Evolutionary conservation across 2,888 invertebrate species (phyloP).

Genomic region (Cetonia aurata): DNA sequence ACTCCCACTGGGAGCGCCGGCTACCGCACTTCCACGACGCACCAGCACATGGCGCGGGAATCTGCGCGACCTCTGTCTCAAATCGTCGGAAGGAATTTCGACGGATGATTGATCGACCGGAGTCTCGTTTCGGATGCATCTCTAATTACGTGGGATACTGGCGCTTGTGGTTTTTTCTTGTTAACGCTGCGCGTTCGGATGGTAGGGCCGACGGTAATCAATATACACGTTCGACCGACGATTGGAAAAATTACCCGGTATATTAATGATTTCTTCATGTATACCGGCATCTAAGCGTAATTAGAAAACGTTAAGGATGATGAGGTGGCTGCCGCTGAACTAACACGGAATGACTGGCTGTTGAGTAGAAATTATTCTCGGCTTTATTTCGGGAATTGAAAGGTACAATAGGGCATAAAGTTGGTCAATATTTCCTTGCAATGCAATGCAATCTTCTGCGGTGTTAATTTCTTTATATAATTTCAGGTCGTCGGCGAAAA

Average conservation of each 20-base stretch:
- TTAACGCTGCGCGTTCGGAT: constrained; percentile 12
- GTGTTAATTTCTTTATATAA: too few species aligned
- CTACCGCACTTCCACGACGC: constrained; percentile 49
- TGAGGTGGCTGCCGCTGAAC: background rate
- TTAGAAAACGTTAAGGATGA: constrained; percentile 18
- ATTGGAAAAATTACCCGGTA: constrained; percentile 21
- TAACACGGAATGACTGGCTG: too few species aligned
- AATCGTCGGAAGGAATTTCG: constrained; percentile 40
- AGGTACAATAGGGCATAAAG: too few species aligned
- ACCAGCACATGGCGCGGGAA: constrained; percentile 46
- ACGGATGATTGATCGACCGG: constrained; percentile 38
- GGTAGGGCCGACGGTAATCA: constrained; percentile 26
- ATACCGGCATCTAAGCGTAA: background rate
- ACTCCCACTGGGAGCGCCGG: constrained; percentile 52
- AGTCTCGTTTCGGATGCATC: constrained; percentile 32
- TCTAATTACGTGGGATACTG: constrained; percentile 32
- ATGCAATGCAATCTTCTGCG: too few species aligned
- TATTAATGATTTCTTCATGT: constrained; percentile 31
- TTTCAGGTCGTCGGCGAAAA: too few species aligned
- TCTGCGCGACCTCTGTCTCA: constrained; percentile 51
- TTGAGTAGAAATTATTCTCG: too few species aligned
- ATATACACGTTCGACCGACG: constrained; percentile 32
- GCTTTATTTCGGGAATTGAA: too few species aligned
- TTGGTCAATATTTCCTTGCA: too few species aligned
- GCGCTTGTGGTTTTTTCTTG: constrained; percentile 38